phyloP scores from a whole-genome alignment of 1,140 invertebrate genomes.

The Marisa cornuarietis region DNA sequence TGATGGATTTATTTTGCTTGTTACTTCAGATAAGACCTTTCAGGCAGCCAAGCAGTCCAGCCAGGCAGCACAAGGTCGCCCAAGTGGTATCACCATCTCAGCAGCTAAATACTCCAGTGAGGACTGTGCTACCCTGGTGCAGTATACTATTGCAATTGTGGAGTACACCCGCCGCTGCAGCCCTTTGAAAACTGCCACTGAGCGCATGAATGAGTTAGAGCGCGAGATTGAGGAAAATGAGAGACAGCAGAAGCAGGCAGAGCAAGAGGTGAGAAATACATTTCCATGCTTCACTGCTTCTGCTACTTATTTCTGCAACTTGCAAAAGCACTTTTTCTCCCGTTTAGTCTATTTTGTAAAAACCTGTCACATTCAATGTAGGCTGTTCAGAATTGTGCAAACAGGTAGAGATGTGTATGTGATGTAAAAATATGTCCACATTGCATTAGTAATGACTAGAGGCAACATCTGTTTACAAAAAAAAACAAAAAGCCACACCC shows the following conservation, averaged over 20 bases:
- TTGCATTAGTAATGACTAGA: no score
- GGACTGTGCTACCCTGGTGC: conserved; percentile 63
- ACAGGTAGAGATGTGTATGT: neutral
- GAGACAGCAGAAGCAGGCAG: conserved; percentile 55
- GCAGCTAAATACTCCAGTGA: conserved; percentile 65
- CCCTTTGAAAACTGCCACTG: conserved; percentile 56
- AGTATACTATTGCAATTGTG: conserved; percentile 66
- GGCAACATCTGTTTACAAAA: no score
- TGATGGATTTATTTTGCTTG: neutral
- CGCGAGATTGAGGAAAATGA: conserved; percentile 65
- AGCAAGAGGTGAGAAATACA: conserved; percentile 48
- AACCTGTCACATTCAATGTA: no score
- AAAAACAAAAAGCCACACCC: no score
- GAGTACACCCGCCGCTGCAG: conserved; percentile 63
- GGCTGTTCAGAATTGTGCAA: neutral
- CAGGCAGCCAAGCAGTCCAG: conserved; percentile 39
- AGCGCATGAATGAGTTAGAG: conserved; percentile 60
- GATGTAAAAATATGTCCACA: neutral
- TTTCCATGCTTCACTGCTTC: no score
- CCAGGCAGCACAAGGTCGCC: conserved; percentile 52
- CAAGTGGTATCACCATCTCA: conserved; percentile 60
- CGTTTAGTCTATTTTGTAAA: no score
- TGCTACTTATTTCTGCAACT: no score
- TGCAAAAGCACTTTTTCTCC: no score
- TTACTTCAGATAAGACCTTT: conserved; percentile 31